Evolutionary conservation across 2,113 vertebrate genomes (phyloP).

Genomic region (Tichodroma muraria): DNA sequence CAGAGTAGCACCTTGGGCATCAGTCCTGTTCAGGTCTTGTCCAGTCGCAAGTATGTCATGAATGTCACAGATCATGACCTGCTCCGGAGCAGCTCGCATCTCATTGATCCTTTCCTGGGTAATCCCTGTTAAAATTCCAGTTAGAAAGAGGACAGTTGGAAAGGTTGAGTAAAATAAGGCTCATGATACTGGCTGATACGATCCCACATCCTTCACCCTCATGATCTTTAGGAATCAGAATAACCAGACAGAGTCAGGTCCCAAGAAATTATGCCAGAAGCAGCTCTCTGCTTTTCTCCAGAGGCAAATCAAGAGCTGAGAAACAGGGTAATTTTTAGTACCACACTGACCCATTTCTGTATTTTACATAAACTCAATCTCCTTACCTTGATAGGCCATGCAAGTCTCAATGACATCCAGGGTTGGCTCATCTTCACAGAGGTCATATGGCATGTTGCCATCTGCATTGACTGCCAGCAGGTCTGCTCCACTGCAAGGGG

Average conservation of each 20-base stretch:
- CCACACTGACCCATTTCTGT: not conserved
- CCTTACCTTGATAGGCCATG: constrained; percentile 93
- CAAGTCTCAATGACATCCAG: constrained; percentile 96
- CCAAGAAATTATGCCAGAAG: not conserved
- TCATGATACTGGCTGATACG: not conserved
- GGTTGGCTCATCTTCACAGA: constrained; percentile 95
- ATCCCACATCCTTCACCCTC: not conserved
- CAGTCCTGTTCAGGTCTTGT: constrained; percentile 86
- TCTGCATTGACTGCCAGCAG: constrained; percentile 93
- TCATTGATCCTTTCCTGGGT: constrained; percentile 98
- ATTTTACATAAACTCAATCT: not conserved
- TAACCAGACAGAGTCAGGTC: not conserved
- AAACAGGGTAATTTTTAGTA: constrained; percentile 3
- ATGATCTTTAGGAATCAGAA: not conserved
- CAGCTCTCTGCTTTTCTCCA: not conserved
- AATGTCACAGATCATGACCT: constrained; percentile 88
- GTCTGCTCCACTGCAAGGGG: constrained; percentile 83
- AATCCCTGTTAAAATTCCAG: constrained; percentile 77
- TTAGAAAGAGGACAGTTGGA: not conserved
- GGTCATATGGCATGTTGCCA: constrained; percentile 97
- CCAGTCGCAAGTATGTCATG: constrained; percentile 81
- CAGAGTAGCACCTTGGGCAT: constrained; percentile 90
- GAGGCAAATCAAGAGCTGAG: not conserved
- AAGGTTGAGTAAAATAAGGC: not conserved
- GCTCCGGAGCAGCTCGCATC: constrained; percentile 87